Base-by-base conservation (phyloP, 92 coral and sea anemone species). In the Epizoanthus ramosus region DNA sequence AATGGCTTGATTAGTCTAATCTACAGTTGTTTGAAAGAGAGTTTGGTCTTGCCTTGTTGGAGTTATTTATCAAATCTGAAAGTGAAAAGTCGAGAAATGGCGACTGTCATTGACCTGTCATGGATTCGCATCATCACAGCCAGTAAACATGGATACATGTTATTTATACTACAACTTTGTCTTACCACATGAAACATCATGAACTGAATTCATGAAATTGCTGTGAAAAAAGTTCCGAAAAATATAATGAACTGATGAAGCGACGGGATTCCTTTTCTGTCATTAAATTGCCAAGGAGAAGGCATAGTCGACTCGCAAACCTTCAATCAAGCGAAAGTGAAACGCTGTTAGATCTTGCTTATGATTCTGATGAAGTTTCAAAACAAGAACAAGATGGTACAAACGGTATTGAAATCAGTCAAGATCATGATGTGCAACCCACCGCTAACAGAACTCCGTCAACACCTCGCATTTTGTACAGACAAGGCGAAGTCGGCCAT, bases 231-330 rank as follows among this genome's bases (percentile, higher is more conserved):
- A 25, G 24, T n/a, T 16, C 39, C 12, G 37, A 28, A 19, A 53
- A 37, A 31, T 47, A 5, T 14, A 39, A 22, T 43, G 37, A 77
- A 63, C n/a, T 16, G 28, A 77, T 77, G 82, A 77, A 77, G 82
- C 57, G 82, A 13, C 50, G 71, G 50, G 57, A 63, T 17, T 77
- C 82, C 23, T 43, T 77, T 63, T 77, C 82, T 21, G 71, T 57
- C 10, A 19, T 77, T 61, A n/a, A n/a, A n/a, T 77, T 77, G 57
- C 71, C 71, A 13, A 77, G 82, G 52, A 77, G 82, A 77, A 77
- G 82, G 66, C 71, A 77, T 39, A 77, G 58, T 9, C 82, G 41
- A 23, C 67, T 57, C n/a, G 4, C 56, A 77, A 61, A 61, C 52
- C 12, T 77, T 16, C 14, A 77, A 17, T 43, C 71, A 8, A 63